Base-by-base conservation (phyloP, 2,888 invertebrate genomes). In the Subacronicta megacephala region DNA sequence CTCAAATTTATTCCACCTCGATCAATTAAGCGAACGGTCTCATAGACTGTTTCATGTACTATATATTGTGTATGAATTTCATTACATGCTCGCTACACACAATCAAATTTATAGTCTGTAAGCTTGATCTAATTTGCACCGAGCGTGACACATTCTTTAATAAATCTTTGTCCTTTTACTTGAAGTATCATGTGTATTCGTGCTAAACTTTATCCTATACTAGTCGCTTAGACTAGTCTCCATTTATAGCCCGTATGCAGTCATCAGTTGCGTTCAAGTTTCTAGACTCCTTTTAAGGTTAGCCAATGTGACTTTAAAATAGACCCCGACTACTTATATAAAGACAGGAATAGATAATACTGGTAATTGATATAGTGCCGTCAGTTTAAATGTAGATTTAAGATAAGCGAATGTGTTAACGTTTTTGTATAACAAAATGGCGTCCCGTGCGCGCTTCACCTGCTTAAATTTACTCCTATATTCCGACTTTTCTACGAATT, bases 161-260 rank as follows among this genome's bases (percentile, higher is more conserved):
- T 26, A 9, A 10, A 2, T 10, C 9, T 26, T n/a, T 26, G 26
- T 26, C 26, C 1, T 26, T 26, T 1, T 10, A 26, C 9, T 10
- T 26, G 26, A 10, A 26, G 6, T 6, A 20, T 20, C 20, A 6
- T 20, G 20, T 20, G 1, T 20, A 20, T 5, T n/a, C n/a, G n/a
- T n/a, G n/a, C n/a, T n/a, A n/a, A 26, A 26, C 1, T 26, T 3
- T 29, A 29, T 29, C 12, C 4, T 29, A 29, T 29, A 3, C n/a
- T 42, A 29, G 13, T 2, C 10, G 23, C 13, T 58, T 61, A 68
- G 66, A 65, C 72, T 50, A 62, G 74, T 64, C 56, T 62, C 75
- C 77, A 43, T 77, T 75, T 79, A 75, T 80, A 76, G 70, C 29
- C n/a, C 13, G 16, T 29, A 52, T 72, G 67, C 59, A 69, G 79